Base-by-base conservation (phyloP, 1,140 invertebrate genomes). In the Teleogryllus occipitalis region DNA sequence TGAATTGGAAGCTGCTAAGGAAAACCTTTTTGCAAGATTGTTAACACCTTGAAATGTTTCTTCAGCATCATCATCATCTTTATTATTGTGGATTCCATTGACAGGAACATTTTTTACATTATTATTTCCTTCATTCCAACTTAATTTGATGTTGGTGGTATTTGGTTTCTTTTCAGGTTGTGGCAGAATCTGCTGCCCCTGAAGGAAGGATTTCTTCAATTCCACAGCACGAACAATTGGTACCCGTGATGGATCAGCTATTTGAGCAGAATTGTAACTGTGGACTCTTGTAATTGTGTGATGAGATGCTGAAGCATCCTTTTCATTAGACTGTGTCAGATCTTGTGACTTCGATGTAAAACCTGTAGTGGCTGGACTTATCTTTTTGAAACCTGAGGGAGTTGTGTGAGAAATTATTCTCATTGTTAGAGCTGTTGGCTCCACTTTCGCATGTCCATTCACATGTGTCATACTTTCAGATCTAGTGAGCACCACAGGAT, bases 211-310 rank as follows among this genome's bases (percentile, higher is more conserved):
- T 79, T 87, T 87, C 74, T 87, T 87, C 10, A 87, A 81, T 81
- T 87, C 86, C 15, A 87, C 85, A 6, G 85, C 83, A 74, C 85
- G 76, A n/a, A 87, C 85, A 48, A 87, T 84, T 22, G 86, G 86
- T 15, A 86, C 83, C 77, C 85, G 79, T 7, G 85, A 85, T 14
- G 84, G 82, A 78, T 86, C 85, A n/a, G 18, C 73, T 14, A 73
- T 49, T 48, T 77, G 76, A 54, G 39, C 12, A 18, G 76, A n/a
- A 21, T 47, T 49, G n/a, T 65, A 65, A 7, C 54, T 65, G 18
- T 65, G 54, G 18, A 65, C 7, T 65, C 54, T 65, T 14, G 10
- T 65, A 65, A 65, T 10, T 3, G 54, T 65, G 18, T 65, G 54
- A 65, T 65, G 54, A 65, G 10, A 14, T 65, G 54, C 10, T 0